phyloP scores from a whole-genome alignment of 92 coral and sea anemone genomes.

The Zoanthus sociatus region DNA sequence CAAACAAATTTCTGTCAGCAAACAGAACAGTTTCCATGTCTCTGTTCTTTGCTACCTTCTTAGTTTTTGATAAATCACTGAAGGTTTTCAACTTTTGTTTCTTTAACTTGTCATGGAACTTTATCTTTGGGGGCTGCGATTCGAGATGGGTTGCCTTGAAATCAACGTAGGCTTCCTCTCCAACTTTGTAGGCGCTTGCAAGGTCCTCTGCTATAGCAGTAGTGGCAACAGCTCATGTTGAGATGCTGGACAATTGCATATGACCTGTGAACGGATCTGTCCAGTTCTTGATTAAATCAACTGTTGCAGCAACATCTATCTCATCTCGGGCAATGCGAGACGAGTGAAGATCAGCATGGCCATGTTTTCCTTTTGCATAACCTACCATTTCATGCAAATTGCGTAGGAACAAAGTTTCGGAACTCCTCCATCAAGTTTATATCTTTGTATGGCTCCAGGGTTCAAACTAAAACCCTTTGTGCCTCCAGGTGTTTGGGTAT shows the following conservation, averaged over 20 bases:
- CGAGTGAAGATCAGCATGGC: constrained; percentile 23
- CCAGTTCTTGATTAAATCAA: constrained; percentile 38
- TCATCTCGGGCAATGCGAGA: constrained; percentile 29
- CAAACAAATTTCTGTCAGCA: constrained; percentile 58
- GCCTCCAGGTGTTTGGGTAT: constrained; percentile 67
- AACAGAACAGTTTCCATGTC: neutral
- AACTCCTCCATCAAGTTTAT: constrained; percentile 63
- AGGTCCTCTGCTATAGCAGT: constrained; percentile 58
- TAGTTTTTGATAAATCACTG: constrained; percentile 32
- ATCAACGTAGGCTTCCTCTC: constrained; percentile 4
- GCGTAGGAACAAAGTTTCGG: constrained; percentile 57
- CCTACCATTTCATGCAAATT: constrained; percentile 56
- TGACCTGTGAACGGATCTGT: constrained; percentile 57
- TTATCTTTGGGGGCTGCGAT: constrained; percentile 5
- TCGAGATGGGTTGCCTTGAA: neutral
- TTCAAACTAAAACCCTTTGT: constrained; percentile 66
- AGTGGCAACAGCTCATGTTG: constrained; percentile 62
- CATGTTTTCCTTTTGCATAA: constrained; percentile 2
- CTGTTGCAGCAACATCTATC: constrained; percentile 37
- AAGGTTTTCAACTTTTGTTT: constrained; percentile 52
- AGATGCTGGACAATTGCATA: constrained; percentile 57
- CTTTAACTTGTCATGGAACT: constrained; percentile 17
- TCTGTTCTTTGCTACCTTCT: constrained; percentile 10
- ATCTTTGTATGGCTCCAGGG: constrained; percentile 69
- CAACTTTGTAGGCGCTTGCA: neutral